Evolutionary conservation across 2,888 invertebrate species (phyloP).

Genomic region (Emmelina monodactyla): DNA sequence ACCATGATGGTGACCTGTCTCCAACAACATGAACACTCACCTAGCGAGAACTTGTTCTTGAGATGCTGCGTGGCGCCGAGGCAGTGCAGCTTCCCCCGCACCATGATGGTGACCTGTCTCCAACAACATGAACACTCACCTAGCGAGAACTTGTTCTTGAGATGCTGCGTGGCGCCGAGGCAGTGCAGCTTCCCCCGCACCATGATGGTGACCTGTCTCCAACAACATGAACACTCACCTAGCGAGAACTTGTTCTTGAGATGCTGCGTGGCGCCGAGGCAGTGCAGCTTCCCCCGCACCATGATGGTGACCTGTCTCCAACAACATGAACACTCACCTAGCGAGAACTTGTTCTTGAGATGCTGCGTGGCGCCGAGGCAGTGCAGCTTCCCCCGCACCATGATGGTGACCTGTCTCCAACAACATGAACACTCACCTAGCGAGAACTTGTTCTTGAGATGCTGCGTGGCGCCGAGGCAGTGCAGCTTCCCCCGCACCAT

Average conservation of each 20-base stretch:
- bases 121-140: slow-evolving; percentile 63
- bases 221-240: slow-evolving; percentile 67
- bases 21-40: too few relatives aligned
- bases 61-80: slow-evolving; percentile 75
- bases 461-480: slow-evolving; percentile 76
- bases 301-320: too few relatives aligned
- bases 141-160: slow-evolving; percentile 64
- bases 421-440: slow-evolving; percentile 69
- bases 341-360: slow-evolving; percentile 54
- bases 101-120: slow-evolving; percentile 88
- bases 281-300: slow-evolving; percentile 77
- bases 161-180: slow-evolving; percentile 74
- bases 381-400: slow-evolving; percentile 77
- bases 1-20: slow-evolving; percentile 89
- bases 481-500: slow-evolving; percentile 79
- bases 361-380: slow-evolving; percentile 78
- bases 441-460: slow-evolving; percentile 60
- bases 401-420: too few relatives aligned
- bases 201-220: too few relatives aligned
- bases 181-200: slow-evolving; percentile 76
- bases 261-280: slow-evolving; percentile 76
- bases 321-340: slow-evolving; percentile 70
- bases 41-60: slow-evolving; percentile 64
- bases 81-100: slow-evolving; percentile 74
- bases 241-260: slow-evolving; percentile 61